A percentile compares a stretch with the other conserved stretches of the same genome.
Conservation (phyloP, 2,797 vertebrate genomes). For the Mareca penelope region DNA sequence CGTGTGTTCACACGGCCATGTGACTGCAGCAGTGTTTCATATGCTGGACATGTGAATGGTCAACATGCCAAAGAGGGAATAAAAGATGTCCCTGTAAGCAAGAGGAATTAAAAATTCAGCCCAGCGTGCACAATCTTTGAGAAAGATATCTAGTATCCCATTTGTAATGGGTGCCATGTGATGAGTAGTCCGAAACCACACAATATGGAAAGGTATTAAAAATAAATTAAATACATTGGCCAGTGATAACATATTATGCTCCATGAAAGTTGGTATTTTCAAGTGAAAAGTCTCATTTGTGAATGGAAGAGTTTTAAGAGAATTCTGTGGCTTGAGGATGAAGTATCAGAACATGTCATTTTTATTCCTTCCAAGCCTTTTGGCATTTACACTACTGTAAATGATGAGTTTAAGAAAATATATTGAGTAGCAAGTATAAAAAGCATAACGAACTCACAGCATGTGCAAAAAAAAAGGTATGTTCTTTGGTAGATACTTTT, state of each 20-base stretch:
- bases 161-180: background rate
- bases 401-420: background rate
- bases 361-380: background rate
- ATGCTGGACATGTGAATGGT: conserved; percentile 15
- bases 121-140: background rate
- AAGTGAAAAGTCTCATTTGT: background rate
- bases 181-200: background rate
- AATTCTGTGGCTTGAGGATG: background rate
- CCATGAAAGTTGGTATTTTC: conserved; percentile 13
- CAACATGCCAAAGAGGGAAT: background rate
- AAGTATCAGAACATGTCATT: background rate
- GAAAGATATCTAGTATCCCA: background rate
- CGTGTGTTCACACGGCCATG: background rate
- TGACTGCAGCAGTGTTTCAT: background rate
- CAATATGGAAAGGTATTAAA: background rate
- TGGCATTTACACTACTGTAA: background rate
- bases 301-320: background rate
- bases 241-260: background rate
- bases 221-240: background rate
- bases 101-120: background rate
- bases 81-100: background rate
- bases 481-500: background rate
- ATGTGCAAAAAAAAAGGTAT: background rate
- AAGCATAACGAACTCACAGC: background rate
- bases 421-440: background rate